Percentiles rank a stretch among this genome's conserved stretches.
phyloP scores from a whole-genome alignment of 2,888 invertebrate genomes.

The Creontiades dilutus region DNA sequence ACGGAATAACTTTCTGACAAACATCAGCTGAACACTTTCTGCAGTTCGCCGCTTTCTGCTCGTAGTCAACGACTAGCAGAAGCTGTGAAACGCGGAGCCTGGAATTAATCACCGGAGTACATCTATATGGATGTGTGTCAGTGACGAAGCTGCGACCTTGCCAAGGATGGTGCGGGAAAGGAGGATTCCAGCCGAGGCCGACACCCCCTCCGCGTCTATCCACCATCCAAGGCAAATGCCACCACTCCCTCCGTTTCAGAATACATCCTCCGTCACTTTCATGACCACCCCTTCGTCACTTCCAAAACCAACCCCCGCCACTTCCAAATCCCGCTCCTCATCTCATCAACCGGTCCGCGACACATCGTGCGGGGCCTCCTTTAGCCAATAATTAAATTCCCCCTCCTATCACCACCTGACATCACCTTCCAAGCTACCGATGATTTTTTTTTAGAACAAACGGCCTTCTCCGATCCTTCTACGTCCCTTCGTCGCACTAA shows the following conservation, averaged over 20 bases:
- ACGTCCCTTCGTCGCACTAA: neutral
- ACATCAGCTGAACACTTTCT: no score
- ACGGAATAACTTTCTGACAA: no score
- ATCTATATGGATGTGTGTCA: slow-evolving; percentile 52
- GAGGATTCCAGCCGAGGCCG: slow-evolving; percentile 33
- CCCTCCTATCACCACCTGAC: slow-evolving; percentile 7
- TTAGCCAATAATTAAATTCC: slow-evolving; percentile 44
- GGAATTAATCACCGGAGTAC: neutral
- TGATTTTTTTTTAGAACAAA: slow-evolving; percentile 3
- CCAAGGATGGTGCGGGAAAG: slow-evolving; percentile 53
- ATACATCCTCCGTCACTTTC: no score
- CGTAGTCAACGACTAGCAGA: no score
- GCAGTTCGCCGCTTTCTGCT: no score
- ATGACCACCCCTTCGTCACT: no score
- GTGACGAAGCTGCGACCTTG: slow-evolving; percentile 60
- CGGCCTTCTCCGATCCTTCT: slow-evolving; percentile 1
- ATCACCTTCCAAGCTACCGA: slow-evolving; percentile 10
- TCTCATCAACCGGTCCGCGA: slow-evolving; percentile 9
- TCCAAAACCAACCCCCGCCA: no score
- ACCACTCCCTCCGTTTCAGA: neutral
- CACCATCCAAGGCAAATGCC: neutral
- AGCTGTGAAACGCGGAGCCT: neutral
- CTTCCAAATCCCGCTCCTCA: neutral
- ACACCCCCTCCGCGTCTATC: neutral
- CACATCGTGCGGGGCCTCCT: neutral